Evolutionary conservation across 92 coral and sea anemone species (phyloP), one percentile per base, ranked within the genome.

Genomic region (Blastomussa wellsi): DNA sequence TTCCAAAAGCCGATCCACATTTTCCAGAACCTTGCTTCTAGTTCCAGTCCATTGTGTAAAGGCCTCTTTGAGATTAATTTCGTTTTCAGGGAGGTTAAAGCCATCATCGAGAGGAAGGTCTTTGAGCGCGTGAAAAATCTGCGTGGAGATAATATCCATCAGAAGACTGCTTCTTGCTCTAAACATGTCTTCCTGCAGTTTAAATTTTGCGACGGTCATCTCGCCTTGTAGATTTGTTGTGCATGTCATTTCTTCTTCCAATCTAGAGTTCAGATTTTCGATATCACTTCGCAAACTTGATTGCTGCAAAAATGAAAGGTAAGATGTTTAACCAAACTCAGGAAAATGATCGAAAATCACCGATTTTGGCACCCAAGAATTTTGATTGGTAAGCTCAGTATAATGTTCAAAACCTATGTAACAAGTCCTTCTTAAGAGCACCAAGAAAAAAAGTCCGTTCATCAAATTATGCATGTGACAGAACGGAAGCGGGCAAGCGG

Each of bases 111-210:
- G 83, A 7, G 95, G 86, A 47, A 87, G 26, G 60, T 80, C 86
- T 76, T 82, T 89, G 22, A 96, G 35, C 16, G 96, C 88, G 82
- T 95, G 92, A 83, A 89, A 96, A 5, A 96, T 86, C 49, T 96
- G 98, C 98, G 93, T 94, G 0, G 98, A 94, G 59, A 95, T 79
- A 26, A 96, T 77, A 36, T 96, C 98, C 36, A 93, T 87, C 22
- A 96, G 88, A 16, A 96, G 72, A 13, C 91, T 86, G 76, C 90
- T 82, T 68, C 90, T 91, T 33, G 96, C 86, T 62, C 94, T 90
- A 48, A 86, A 83, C 36, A 82, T 85, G 39, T 82, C 92, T 62
- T 88, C 92, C 19, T 91, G 77, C 7, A 90, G 82, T 44, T 84
- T 85, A 72, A 69, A 52, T 62, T 79, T 86, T 39, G 88, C 80